Evolutionary conservation across 2,113 vertebrate genomes (phyloP).

Genomic region (Clarias macrocephalus): DNA sequence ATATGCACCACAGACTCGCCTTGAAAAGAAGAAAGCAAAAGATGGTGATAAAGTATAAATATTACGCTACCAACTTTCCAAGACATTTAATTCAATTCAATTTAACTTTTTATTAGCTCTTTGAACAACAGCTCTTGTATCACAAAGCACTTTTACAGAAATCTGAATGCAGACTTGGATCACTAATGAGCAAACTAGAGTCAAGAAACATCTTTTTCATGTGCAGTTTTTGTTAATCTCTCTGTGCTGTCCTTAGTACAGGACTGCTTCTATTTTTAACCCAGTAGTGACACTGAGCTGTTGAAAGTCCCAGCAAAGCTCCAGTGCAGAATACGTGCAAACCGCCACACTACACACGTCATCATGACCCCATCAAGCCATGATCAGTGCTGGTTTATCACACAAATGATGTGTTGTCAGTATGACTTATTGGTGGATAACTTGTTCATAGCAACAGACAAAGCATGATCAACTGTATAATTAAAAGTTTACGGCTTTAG

Average conservation of each 20-base stretch:
- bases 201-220: no score
- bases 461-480: background rate
- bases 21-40: background rate
- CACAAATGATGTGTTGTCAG: background rate
- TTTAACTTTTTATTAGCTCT: background rate
- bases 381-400: no score
- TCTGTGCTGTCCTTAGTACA: no score
- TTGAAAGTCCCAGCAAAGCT: no score
- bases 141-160: background rate
- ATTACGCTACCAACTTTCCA: background rate
- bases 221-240: no score
- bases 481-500: background rate
- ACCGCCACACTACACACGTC: no score
- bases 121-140: background rate
- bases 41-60: background rate
- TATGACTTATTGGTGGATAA: background rate
- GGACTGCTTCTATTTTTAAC: background rate
- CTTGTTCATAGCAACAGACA: background rate
- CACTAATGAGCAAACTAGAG: background rate
- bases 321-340: no score
- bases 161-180: background rate
- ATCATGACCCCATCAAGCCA: no score
- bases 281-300: background rate
- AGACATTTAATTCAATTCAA: background rate
- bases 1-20: background rate